phyloP scores from a whole-genome alignment of 2,113 vertebrate genomes.

The Dryoscopus gambensis region DNA sequence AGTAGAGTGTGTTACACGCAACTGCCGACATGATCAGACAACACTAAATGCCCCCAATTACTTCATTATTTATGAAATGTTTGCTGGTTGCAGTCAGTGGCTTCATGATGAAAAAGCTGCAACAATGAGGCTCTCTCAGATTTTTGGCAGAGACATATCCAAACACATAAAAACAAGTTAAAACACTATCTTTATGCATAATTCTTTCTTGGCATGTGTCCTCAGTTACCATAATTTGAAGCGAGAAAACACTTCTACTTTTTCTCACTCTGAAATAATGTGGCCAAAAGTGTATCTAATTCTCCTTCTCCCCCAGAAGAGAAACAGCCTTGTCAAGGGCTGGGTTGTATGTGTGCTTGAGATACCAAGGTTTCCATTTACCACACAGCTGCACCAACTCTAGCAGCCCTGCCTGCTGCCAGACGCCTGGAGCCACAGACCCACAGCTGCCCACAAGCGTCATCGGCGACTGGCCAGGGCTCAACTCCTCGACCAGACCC shows the following conservation, averaged over 20 bases:
- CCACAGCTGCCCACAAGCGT: constrained; percentile 43
- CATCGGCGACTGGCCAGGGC: background rate
- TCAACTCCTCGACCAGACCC: background rate
- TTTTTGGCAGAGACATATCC: constrained; percentile 70
- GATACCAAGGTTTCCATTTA: constrained; percentile 52
- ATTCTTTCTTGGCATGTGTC: constrained; percentile 72
- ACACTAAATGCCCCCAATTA: constrained; percentile 36
- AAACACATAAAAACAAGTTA: constrained; percentile 77
- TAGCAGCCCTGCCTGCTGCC: background rate
- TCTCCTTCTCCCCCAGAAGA: constrained; percentile 51
- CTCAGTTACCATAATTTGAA: constrained; percentile 64
- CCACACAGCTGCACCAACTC: constrained; percentile 55
- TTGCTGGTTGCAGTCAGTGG: constrained; percentile 38
- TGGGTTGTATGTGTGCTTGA: background rate
- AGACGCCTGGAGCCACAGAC: background rate
- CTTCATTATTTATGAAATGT: constrained; percentile 63
- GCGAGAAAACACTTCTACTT: constrained; percentile 73
- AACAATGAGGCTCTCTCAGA: constrained; percentile 66
- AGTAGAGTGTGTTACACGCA: background rate
- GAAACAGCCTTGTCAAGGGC: constrained; percentile 64
- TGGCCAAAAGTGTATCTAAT: constrained; percentile 67
- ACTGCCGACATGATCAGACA: constrained; percentile 48
- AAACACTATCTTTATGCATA: constrained; percentile 76
- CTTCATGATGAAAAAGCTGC: constrained; percentile 57
- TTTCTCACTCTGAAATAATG: constrained; percentile 68